A percentile compares a stretch with the other conserved stretches of the same genome.
Conservation (phyloP, 2,113 vertebrate species). For the Agapornis roseicollis region DNA sequence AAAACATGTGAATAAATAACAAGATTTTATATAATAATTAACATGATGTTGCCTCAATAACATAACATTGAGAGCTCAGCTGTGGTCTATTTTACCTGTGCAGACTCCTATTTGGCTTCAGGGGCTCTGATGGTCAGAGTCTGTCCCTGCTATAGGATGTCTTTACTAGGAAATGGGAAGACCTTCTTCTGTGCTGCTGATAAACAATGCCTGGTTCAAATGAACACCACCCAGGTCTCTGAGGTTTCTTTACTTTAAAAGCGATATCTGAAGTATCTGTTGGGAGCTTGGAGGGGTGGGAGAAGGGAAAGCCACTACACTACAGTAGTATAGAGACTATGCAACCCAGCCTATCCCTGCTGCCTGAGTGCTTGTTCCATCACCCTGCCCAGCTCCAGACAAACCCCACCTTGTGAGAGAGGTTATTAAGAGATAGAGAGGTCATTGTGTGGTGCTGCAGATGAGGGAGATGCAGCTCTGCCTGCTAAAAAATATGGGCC, state of each 20-base stretch:
- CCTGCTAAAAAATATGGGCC: background rate
- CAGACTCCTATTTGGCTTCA: background rate
- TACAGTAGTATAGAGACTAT: background rate
- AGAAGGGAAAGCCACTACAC: background rate
- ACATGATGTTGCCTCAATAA: background rate
- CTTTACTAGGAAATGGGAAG: background rate
- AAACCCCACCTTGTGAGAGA: background rate
- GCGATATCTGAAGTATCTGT: background rate
- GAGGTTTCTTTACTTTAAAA: background rate
- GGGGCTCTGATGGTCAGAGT: background rate
- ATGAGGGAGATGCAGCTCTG: background rate
- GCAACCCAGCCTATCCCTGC: accelerated
- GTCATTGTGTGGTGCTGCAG: accelerated
- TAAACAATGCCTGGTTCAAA: background rate
- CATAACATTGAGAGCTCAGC: background rate
- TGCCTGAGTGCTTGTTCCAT: background rate
- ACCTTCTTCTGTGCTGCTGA: background rate
- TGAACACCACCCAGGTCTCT: background rate
- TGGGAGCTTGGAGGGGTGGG: background rate
- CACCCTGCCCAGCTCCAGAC: background rate
- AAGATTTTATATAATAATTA: background rate
- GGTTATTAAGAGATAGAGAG: background rate
- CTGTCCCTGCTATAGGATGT: background rate
- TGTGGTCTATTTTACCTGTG: background rate
- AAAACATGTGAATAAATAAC: background rate